Evolutionary conservation across 2,888 invertebrate species (phyloP), one percentile per base, ranked within the genome.

Genomic region (Coremacera marginata): DNA sequence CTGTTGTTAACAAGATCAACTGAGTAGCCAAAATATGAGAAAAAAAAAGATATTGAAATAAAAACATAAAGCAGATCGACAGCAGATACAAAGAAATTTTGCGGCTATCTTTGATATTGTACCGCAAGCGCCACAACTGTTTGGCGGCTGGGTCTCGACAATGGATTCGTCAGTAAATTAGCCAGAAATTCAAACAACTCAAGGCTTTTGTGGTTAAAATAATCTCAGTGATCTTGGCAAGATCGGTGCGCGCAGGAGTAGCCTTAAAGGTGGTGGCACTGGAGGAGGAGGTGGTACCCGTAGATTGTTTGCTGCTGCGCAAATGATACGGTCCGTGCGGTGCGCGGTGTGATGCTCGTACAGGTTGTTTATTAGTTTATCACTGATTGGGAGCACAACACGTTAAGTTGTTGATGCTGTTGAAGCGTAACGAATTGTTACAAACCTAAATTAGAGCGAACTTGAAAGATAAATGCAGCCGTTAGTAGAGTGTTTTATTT

Each of bases 171-270:
- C 79, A 77, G 75, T 77, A 81, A 80, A 80, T 77, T 78, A 78
- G 78, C 79, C 77, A 74, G 62, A 80, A 81, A 70, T 78, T 79
- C 75, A 75, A 78, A 79, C 67, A 79, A 77, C 75, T 79, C 81
- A 81, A 81, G 80, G 81, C 79, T 79, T 75, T 78, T 70, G 70
- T 67, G 75, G 72, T 78, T 62, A 55, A 68, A 55, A 70, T 31
- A 27, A 52, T 55, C 62, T 22, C 11, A 68, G 49, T 22, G 62
- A 62, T 44, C 44, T 4, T 27, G 68, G 11, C 14, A 25, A 51
- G 27, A 68, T 49, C 68, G 16, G 44, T 37, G 57, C 8, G 22
- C 57, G 57, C 57, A 60, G 57, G 57, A 60, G 22, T 27, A 25
- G 57, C 57, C 22, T 49, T 14, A 9, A 72, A 8, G 62, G 5